These are phyloP conservation scores for Ophion slaviceki DNA, from an alignment of 2,888 invertebrate genomes.

Conservation along the genomic window DNA sequence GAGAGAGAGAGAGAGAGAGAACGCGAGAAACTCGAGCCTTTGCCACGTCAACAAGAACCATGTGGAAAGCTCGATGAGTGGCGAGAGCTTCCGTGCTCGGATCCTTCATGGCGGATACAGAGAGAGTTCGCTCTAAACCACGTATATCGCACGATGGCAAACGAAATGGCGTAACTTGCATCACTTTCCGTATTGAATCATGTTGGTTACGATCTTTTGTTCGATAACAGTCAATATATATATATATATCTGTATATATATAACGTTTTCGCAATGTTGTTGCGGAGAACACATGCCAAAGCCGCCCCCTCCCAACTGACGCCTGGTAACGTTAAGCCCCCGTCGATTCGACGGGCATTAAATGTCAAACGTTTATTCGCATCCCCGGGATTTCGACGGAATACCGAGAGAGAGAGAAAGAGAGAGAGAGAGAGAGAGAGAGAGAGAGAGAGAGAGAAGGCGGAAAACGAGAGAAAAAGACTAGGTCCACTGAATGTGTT, in stretches of 20 bases:
- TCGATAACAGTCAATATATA: conserved; percentile 21
- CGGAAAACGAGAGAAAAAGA: conserved; percentile 21
- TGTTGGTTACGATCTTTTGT: conserved; percentile 44
- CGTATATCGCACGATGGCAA: background rate
- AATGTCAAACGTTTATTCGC: conserved; percentile 80
- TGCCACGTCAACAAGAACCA: conserved; percentile 49
- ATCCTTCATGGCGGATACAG: conserved; percentile 46
- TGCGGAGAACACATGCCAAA: conserved; percentile 42
- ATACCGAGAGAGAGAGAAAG: conserved; percentile 59
- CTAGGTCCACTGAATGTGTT: conserved; percentile 34
- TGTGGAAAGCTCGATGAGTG: conserved; percentile 64
- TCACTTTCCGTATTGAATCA: conserved; percentile 26
- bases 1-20: background rate
- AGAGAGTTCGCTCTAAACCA: conserved; percentile 32
- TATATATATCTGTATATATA: conserved; percentile 18
- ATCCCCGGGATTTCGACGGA: conserved; percentile 72
- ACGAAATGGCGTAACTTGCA: conserved; percentile 43
- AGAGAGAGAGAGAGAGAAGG: conserved; percentile 36
- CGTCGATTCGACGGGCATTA: conserved; percentile 76
- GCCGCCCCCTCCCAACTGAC: conserved; percentile 47
- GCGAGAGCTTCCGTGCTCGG: conserved; percentile 57
- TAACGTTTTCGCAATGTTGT: conserved; percentile 29
- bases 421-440: conserved; percentile 45
- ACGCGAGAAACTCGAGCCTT: conserved; percentile 15
- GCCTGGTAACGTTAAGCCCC: conserved; percentile 65